These are phyloP conservation scores for Alexandromys oeconomus DNA, from an alignment of 2,797 vertebrate genomes.

Conservation along the genomic window DNA sequence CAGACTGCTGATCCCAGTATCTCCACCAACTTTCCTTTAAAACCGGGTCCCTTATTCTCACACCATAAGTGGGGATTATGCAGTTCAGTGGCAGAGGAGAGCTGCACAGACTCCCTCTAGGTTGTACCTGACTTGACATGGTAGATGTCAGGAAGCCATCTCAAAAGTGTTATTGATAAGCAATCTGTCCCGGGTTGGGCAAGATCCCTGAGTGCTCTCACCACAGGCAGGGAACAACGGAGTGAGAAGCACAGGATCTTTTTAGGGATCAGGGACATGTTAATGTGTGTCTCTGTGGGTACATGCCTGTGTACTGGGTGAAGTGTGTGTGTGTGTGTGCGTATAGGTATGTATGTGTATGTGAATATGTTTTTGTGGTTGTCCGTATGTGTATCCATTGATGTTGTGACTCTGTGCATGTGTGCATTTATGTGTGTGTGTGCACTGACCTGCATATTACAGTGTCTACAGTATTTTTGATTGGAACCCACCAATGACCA, in stretches of 20 bases:
- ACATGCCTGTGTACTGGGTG: neutral
- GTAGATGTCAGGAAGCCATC: neutral
- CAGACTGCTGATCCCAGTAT: neutral
- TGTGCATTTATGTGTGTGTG: neutral
- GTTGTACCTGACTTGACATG: neutral
- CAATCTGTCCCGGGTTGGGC: neutral
- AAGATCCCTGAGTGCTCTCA: neutral
- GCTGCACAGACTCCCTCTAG: neutral
- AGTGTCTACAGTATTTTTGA: neutral
- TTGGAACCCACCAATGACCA: neutral
- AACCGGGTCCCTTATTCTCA: neutral
- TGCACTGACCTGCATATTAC: neutral
- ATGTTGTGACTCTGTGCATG: neutral
- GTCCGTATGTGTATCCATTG: too few species aligned
- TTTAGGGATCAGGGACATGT: neutral
- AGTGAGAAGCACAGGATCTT: neutral
- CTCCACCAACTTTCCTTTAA: neutral
- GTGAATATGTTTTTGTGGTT: neutral
- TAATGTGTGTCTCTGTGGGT: neutral
- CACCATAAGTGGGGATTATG: neutral
- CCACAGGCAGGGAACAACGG: neutral
- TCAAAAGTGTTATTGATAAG: constrained; percentile 4
- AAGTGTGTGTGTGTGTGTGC: neutral
- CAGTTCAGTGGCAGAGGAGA: neutral
- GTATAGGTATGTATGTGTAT: neutral